A percentile compares a stretch with the other conserved stretches of the same genome.
Conservation (phyloP, 2,113 vertebrate genomes). For the human (Homo sapiens) region DNA sequence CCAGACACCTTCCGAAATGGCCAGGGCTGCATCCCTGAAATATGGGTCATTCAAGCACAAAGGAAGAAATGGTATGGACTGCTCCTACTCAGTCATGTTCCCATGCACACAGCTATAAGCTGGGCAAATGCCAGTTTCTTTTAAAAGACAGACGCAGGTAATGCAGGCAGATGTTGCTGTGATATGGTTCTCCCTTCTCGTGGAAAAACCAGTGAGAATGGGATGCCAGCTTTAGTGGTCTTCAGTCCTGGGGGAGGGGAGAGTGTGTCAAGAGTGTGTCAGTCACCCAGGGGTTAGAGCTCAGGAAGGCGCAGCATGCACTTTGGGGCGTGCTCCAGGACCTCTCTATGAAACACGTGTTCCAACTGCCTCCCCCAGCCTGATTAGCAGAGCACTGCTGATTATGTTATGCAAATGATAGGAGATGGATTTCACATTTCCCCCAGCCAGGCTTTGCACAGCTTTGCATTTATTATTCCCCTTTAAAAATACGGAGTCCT, state of each 20-base stretch:
- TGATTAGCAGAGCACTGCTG: constrained; percentile 78
- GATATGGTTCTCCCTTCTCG: not conserved
- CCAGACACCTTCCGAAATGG: constrained; percentile 73
- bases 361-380: constrained; percentile 75
- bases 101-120: not conserved
- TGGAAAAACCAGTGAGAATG: not conserved
- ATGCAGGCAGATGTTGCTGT: not conserved
- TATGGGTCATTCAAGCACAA: constrained; percentile 74
- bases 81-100: constrained; percentile 35
- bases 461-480: constrained; percentile 81
- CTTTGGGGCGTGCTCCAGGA: constrained; percentile 48
- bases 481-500: constrained; percentile 79
- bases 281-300: not conserved
- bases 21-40: constrained; percentile 67
- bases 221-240: not conserved
- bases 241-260: not conserved
- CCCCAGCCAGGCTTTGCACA: constrained; percentile 74
- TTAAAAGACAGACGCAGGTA: not conserved
- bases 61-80: constrained; percentile 67
- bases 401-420: constrained; percentile 83
- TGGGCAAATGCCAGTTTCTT: constrained; percentile 47
- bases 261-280: not conserved
- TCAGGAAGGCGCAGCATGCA: constrained; percentile 23
- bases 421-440: constrained; percentile 82
- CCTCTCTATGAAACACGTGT: constrained; percentile 75